A percentile compares a stretch with the other conserved stretches of the same genome.
phyloP scores from a whole-genome alignment of 2,888 invertebrate species.

The Cerceris rybyensis region DNA sequence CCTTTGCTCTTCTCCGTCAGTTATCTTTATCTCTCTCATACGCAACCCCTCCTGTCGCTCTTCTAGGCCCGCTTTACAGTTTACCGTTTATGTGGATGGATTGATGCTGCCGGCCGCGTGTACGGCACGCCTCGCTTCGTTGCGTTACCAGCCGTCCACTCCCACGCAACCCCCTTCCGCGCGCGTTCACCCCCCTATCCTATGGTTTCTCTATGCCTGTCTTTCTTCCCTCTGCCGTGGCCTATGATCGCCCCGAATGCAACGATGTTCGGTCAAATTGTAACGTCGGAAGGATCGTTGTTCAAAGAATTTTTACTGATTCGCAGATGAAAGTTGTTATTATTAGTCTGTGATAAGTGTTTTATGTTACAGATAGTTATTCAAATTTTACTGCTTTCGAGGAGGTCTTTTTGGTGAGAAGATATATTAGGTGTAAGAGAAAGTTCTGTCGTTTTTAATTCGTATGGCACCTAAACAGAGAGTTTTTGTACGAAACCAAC shows the following conservation, averaged over 20 bases:
- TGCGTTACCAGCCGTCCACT: constrained; percentile 82
- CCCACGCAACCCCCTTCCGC: constrained; percentile 81
- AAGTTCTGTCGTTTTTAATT: too few species aligned
- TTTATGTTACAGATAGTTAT: too few species aligned
- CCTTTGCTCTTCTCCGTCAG: constrained; percentile 20
- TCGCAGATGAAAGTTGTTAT: too few species aligned
- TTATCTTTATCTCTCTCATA: constrained; percentile 11
- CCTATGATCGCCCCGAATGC: constrained; percentile 29
- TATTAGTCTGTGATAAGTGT: too few species aligned
- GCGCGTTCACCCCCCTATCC: constrained; percentile 65
- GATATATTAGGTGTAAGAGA: too few species aligned
- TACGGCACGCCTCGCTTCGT: constrained; percentile 80
- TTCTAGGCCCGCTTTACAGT: constrained; percentile 65
- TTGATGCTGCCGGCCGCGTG: constrained; percentile 80
- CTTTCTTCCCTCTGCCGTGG: constrained; percentile 71
- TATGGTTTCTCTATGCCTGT: constrained; percentile 41
- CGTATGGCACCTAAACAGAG: too few species aligned
- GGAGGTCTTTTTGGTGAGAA: too few species aligned
- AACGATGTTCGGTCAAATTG: constrained; percentile 26
- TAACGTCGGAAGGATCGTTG: constrained; percentile 18
- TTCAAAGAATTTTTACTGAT: too few species aligned
- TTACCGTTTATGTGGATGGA: constrained; percentile 80
- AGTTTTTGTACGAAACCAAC: too few species aligned
- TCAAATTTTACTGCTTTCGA: too few species aligned
- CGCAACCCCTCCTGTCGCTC: constrained; percentile 24